Evolutionary conservation across 2,888 invertebrate genomes (phyloP), one percentile per base, ranked within the genome.

Genomic region (Drosophila helvetica): DNA sequence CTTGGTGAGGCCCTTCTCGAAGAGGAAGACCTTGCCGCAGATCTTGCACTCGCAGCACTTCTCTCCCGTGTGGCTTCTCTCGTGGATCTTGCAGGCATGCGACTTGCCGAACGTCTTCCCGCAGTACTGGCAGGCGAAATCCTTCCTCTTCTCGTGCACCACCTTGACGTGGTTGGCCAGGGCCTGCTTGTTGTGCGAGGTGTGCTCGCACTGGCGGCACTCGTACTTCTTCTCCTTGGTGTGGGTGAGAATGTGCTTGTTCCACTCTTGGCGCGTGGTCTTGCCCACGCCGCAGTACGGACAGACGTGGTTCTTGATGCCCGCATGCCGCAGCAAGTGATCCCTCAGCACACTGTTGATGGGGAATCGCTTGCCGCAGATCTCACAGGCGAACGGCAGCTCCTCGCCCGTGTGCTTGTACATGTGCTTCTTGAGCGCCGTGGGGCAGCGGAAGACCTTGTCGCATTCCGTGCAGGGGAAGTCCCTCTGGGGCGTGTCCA

Each of bases 251-350:
- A 91, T 87, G 55, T 91, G 91, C 12, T 89, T 90, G 42, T 91
- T 91, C 80, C 91, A 80, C 59, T 91, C 91, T 60, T 90, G 90
- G 0, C 90, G 79, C 1, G 91, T 91, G 0, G 91, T 91, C 57
- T 91, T 91, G 3, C 89, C 90, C 9, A 90, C 90, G 0, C 91
- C 91, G 45, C 91, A 91, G 53, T 91, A 90, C 0, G 91, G 90
- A 18, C 91, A 91, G 0, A 91, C 90, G 46, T 91, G 91, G 33
- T 91, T 91, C 57, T 90, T 90, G 17, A 91, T 90, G 3, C 91
- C 92, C 0, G 91, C 90, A 63, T 91, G 91, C 0, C 91, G 88
- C 63, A 91, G 82, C 4, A 91, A 75, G 74, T 91, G 92, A 53
- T 91, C 92, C 27, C 90, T 89, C 0, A 91, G 80, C 3, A 90